Evolutionary conservation across 2,797 vertebrate species (phyloP).

Genomic region (Propithecus perrieri): DNA sequence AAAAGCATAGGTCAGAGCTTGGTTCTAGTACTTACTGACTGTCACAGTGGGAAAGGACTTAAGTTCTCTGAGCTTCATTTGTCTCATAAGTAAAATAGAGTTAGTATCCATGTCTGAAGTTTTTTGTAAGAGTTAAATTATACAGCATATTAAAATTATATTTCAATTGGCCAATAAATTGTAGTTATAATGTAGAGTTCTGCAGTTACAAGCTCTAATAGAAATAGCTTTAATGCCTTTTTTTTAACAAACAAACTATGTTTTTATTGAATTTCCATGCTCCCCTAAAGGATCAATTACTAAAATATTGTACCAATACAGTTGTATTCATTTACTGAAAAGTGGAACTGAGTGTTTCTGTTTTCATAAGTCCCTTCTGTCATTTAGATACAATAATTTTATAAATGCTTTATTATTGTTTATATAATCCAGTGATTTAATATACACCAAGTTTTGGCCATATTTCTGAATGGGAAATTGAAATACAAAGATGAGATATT

Average conservation of each 20-base stretch:
- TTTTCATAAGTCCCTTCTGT: neutral
- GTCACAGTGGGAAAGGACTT: neutral
- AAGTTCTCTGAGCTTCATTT: neutral
- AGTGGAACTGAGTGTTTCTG: neutral
- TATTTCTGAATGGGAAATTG: neutral
- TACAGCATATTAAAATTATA: neutral
- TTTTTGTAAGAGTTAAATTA: neutral
- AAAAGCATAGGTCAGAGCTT: neutral
- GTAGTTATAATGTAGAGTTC: neutral
- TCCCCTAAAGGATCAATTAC: neutral
- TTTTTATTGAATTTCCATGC: neutral
- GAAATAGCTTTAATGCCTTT: neutral
- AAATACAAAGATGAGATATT: neutral
- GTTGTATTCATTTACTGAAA: neutral
- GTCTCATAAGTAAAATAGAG: neutral
- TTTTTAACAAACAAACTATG: neutral
- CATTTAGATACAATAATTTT: neutral
- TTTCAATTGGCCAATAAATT: neutral
- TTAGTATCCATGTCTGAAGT: neutral
- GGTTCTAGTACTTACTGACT: neutral
- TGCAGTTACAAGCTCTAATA: neutral
- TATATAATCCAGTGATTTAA: neutral
- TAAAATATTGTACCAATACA: neutral
- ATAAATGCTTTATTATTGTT: neutral
- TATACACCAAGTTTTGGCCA: rapidly evolving